Conservation (phyloP, 2,113 vertebrate species). For the Catagonus wagneri region DNA sequence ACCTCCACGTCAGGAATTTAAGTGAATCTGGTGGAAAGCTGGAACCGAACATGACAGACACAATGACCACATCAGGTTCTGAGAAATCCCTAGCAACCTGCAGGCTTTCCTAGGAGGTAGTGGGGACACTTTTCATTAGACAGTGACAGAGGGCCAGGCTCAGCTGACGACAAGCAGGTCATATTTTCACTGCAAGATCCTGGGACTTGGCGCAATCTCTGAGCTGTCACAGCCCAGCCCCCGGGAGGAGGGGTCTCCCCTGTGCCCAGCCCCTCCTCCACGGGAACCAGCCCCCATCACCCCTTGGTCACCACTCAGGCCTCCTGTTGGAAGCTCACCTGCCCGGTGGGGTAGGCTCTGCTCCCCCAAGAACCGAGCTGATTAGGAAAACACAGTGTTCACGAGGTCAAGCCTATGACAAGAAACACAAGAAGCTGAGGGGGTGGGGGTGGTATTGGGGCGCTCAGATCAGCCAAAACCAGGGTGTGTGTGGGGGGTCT, state of each 20-base stretch:
- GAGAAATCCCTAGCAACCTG: background rate
- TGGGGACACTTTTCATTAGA: background rate
- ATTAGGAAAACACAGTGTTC: slow-evolving; percentile 33
- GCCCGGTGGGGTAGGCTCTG: background rate
- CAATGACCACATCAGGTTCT: background rate
- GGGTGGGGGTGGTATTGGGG: background rate
- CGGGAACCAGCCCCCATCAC: background rate
- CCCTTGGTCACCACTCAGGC: background rate
- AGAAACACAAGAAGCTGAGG: background rate
- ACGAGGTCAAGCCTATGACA: background rate
- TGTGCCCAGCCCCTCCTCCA: background rate
- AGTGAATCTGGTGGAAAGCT: background rate
- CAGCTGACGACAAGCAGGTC: background rate
- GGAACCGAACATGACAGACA: background rate
- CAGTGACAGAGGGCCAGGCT: background rate
- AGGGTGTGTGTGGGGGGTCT: background rate
- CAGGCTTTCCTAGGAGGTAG: background rate
- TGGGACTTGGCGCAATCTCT: background rate
- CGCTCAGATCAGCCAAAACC: background rate
- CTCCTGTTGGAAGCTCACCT: background rate
- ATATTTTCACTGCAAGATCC: background rate
- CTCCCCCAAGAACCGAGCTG: slow-evolving; percentile 12
- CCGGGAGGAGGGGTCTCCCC: background rate
- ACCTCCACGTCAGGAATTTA: background rate
- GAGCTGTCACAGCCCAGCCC: rapidly evolving